Evolutionary conservation across 2,888 invertebrate species (phyloP).

Genomic region (Caenorhabditis sinica): DNA sequence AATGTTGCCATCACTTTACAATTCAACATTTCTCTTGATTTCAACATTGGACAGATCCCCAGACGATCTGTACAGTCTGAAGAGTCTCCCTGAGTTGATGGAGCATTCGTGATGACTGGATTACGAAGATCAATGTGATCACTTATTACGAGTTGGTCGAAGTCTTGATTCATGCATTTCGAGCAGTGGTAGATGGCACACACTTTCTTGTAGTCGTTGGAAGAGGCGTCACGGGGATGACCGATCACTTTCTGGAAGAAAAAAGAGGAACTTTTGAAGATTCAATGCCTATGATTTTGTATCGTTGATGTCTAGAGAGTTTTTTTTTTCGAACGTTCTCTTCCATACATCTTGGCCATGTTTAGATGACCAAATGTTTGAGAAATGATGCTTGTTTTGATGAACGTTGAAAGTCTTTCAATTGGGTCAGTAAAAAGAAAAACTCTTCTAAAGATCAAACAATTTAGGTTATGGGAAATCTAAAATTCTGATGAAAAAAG

Average conservation of each 20-base stretch:
- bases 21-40: slow-evolving; percentile 56
- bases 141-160: slow-evolving; percentile 32
- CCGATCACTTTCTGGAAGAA: slow-evolving; percentile 79
- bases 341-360: background rate
- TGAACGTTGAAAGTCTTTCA: background rate
- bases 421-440: too few species aligned
- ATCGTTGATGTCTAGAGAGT: background rate
- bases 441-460: too few species aligned
- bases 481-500: too few species aligned
- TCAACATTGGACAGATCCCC: slow-evolving; percentile 53
- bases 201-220: slow-evolving; percentile 79
- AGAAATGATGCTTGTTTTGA: background rate
- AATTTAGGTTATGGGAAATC: too few species aligned
- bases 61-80: slow-evolving; percentile 51
- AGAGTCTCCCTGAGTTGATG: slow-evolving; percentile 5
- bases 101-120: slow-evolving; percentile 24
- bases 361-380: background rate
- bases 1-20: slow-evolving; percentile 59
- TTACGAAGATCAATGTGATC: slow-evolving; percentile 40
- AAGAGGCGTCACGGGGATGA: slow-evolving; percentile 74
- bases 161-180: slow-evolving; percentile 69
- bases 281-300: too few species aligned
- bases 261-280: too few species aligned
- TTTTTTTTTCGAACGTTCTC: background rate
- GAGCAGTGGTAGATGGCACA: slow-evolving; percentile 78